A percentile compares a stretch with the other conserved stretches of the same genome.
Conservation (phyloP, 2,888 invertebrate genomes). For the Phrixothrix hirtus region DNA sequence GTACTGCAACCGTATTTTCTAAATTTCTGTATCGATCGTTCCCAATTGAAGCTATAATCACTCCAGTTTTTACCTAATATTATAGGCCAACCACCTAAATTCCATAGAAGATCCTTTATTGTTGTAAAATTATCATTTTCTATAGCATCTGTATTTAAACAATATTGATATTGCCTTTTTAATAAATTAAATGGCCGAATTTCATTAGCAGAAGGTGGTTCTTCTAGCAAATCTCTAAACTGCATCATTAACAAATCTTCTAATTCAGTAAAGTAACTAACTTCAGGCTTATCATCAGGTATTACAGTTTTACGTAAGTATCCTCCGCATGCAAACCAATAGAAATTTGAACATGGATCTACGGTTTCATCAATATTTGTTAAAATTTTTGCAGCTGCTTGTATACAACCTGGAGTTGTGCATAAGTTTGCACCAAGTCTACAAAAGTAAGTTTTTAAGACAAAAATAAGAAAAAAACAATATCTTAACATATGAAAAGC, state of each 20-base stretch:
- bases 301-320: conserved; percentile 73
- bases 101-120: conserved; percentile 68
- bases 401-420: conserved; percentile 75
- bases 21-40: conserved; percentile 79
- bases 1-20: conserved; percentile 80
- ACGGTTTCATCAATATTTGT: too few species aligned
- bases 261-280: conserved; percentile 75
- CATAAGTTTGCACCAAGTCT: too few species aligned
- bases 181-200: conserved; percentile 74
- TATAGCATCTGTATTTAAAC: conserved; percentile 84
- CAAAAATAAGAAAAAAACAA: too few species aligned
- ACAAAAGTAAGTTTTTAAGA: too few species aligned
- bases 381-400: conserved; percentile 82
- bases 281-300: conserved; percentile 79
- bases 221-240: conserved; percentile 69
- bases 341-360: too few species aligned
- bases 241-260: conserved; percentile 77
- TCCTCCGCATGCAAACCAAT: too few species aligned
- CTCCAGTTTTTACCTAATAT: conserved; percentile 77
- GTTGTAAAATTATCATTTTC: conserved; percentile 77
- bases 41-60: conserved; percentile 75
- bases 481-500: too few species aligned
- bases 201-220: conserved; percentile 64
- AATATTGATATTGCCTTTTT: conserved; percentile 81
- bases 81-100: conserved; percentile 95